Conservation (phyloP, 1,140 invertebrate species). For the Physella acuta region DNA sequence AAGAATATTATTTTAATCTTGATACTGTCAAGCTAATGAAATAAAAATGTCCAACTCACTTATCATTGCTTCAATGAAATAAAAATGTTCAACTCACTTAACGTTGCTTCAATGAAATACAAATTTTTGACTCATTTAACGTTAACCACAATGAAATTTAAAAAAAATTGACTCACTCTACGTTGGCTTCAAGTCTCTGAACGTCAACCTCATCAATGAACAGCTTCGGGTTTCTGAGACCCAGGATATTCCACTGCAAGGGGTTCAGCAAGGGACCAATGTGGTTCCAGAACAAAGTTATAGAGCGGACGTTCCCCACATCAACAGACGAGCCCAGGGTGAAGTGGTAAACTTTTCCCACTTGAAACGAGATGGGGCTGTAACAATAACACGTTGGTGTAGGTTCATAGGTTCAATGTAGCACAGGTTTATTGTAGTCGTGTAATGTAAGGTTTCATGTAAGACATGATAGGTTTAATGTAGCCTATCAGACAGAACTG, state of each 20-base stretch:
- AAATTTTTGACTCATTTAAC: too few relatives aligned
- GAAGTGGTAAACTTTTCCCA: conserved; percentile 3
- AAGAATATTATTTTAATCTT: too few relatives aligned
- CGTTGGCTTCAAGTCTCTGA: background rate
- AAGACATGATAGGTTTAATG: background rate
- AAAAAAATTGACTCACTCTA: conserved; percentile 14
- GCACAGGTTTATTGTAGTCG: too few relatives aligned
- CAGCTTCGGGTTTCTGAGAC: conserved; percentile 1
- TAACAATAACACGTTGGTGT: background rate
- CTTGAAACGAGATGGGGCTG: background rate
- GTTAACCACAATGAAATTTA: too few relatives aligned
- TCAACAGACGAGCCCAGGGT: background rate
- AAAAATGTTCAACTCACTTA: too few relatives aligned
- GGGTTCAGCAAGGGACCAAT: background rate
- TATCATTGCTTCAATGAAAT: too few relatives aligned
- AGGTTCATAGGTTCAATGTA: background rate
- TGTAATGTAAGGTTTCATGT: background rate
- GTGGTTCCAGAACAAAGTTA: conserved; percentile 5
- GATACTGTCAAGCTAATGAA: too few relatives aligned
- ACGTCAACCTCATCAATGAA: conserved; percentile 5
- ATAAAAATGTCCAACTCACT: too few relatives aligned
- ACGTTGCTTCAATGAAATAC: too few relatives aligned
- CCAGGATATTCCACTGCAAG: conserved; percentile 11
- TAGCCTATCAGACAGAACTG: background rate
- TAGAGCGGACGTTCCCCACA: conserved; percentile 2